Conservation (phyloP, 2,797 vertebrate species). For the Botia kubotai region DNA sequence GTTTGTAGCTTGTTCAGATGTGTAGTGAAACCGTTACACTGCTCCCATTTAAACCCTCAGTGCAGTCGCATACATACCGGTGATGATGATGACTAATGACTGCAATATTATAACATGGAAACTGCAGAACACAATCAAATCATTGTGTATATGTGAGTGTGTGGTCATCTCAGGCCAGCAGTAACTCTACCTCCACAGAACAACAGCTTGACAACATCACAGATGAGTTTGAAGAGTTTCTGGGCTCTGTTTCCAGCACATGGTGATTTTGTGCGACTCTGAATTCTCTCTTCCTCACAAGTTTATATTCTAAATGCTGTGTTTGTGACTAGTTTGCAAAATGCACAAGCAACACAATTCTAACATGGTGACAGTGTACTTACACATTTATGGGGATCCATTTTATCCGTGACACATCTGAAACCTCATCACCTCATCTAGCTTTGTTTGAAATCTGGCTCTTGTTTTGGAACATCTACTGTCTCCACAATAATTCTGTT, state of each 20-base stretch:
- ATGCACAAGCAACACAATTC: not conserved
- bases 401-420: too few relatives aligned
- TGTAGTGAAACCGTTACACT: too few relatives aligned
- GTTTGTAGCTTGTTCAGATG: too few relatives aligned
- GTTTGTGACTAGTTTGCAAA: not conserved
- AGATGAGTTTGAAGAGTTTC: not conserved
- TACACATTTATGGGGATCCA: too few relatives aligned
- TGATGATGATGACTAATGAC: constrained; percentile 3
- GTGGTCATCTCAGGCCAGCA: not conserved
- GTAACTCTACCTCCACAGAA: too few relatives aligned
- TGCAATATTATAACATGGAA: not conserved
- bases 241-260: not conserved
- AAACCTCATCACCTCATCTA: not conserved
- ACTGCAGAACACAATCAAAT: not conserved
- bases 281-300: not conserved
- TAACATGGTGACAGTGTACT: not conserved
- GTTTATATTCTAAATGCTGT: too few relatives aligned
- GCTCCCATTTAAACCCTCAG: not conserved
- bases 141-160: not conserved
- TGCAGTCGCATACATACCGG: not conserved
- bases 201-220: not conserved
- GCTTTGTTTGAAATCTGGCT: not conserved
- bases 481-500: constrained; percentile 5
- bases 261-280: not conserved
- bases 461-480: constrained; percentile 1